Evolutionary conservation across 2,113 vertebrate species (phyloP), one percentile per base, ranked within the genome.

Genomic region (Sardina pilchardus): DNA sequence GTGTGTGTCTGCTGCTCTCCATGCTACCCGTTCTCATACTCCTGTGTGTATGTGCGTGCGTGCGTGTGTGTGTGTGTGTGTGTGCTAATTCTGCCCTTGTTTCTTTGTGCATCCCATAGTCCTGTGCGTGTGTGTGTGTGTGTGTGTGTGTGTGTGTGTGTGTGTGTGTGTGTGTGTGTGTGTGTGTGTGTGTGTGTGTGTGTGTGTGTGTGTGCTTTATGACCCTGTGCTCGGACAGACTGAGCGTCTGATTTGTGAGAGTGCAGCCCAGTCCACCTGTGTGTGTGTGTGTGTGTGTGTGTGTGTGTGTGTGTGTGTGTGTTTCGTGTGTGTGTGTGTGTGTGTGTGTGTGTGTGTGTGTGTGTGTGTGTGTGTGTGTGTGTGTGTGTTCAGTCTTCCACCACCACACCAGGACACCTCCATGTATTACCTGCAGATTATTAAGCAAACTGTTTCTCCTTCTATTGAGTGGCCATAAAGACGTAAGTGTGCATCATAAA

Each of bases 391-490:
- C 39, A 42, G 39, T 42, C 39, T 4, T 42, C 39, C 39, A 42
- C 39, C n/a, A n/a, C 26, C 84, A 26, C 14, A 26, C 63, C 63
- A 34, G n/a, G 1, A 9, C 7, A 1, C n/a, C 63, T 34, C 82
- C 44, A 83, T 83, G 82, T 83, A 83, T 83, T 83, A 83, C 82
- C 50, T 50, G n/a, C 5, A n/a, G 14, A 59, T 83, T 83, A 83
- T 63, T 63, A 56, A 83, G 82, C 50, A 39, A 63, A 83, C 82
- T 83, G 82, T 83, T 56, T 83, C 50, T 17, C 50, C 82, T 24
- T 59, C 3, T 83, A 83, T 83, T 53, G 50, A 83, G 59, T 83
- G 50, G 48, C 82, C 50, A 56, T 83, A 83, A 83, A 83, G 50
- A 36, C 59, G 50, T 83, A 83, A 59, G 42, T 83, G 82, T 56